phyloP scores from a whole-genome alignment of 2,888 invertebrate species.

The Corythucha ciliata region DNA sequence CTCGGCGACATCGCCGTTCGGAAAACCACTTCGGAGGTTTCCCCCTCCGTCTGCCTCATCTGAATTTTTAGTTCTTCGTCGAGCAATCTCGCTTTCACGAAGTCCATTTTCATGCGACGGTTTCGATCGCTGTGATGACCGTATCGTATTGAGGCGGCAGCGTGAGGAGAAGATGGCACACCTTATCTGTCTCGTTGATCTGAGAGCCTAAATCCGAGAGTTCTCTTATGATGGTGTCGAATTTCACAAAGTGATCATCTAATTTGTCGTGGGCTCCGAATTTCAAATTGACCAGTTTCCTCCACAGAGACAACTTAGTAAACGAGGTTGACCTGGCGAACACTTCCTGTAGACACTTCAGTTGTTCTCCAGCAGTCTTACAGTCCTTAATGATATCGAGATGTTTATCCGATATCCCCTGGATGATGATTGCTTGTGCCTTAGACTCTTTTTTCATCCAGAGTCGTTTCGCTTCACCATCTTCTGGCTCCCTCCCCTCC shows the following conservation, averaged over 20 bases:
- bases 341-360: constrained; percentile 2
- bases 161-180: constrained; percentile 22
- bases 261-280: constrained; percentile 3
- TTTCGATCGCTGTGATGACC: constrained; percentile 21
- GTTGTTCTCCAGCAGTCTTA: neutral
- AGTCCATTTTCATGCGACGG: constrained; percentile 16
- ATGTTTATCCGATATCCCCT: constrained; percentile 13
- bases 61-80: constrained; percentile 15
- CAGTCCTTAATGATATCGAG: constrained; percentile 5
- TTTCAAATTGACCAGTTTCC: constrained; percentile 14
- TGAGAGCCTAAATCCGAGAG: constrained; percentile 16
- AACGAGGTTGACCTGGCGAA: constrained; percentile 16
- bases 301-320: constrained; percentile 16
- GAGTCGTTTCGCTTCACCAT: neutral
- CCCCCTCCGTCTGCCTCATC: neutral
- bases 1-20: neutral
- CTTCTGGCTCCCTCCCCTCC: neutral
- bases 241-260: constrained; percentile 23
- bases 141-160: constrained; percentile 21
- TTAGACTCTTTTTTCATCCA: neutral
- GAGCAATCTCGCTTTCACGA: constrained; percentile 19
- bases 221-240: constrained; percentile 18
- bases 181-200: constrained; percentile 21
- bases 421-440: constrained; percentile 8
- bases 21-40: constrained; percentile 2